These are phyloP conservation scores for Mus caroli DNA, from an alignment of 2,797 vertebrate species.

Conservation along the genomic window DNA sequence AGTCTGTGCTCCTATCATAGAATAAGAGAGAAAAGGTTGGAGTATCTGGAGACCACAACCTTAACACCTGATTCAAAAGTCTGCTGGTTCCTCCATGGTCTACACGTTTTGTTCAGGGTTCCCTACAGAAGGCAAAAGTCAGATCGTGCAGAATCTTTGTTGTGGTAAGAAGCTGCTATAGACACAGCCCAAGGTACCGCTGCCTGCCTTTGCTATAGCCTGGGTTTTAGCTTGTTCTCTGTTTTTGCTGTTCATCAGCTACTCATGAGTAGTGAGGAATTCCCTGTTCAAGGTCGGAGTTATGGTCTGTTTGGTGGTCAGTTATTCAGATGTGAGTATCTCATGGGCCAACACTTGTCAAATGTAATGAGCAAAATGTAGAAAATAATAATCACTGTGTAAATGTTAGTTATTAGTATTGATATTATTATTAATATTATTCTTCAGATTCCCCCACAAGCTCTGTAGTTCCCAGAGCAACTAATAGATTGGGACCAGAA, in stretches of 20 bases:
- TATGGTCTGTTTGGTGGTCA: background rate
- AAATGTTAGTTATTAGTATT: conserved; percentile 11
- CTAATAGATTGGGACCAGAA: background rate
- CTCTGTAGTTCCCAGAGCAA: conserved; percentile 19
- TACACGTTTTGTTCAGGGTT: background rate
- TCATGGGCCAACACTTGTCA: conserved; percentile 24
- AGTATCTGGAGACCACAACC: background rate
- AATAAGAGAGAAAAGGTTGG: background rate
- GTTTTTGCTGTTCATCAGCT: background rate
- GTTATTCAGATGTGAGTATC: background rate
- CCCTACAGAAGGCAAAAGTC: background rate
- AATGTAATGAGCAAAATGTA: background rate
- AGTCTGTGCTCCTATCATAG: background rate
- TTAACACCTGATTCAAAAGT: background rate
- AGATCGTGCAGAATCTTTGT: background rate
- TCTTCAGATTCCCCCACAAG: background rate
- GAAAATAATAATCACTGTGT: background rate
- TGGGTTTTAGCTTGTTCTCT: background rate
- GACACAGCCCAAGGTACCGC: background rate
- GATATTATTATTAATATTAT: conserved; percentile 4
- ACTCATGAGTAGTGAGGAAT: background rate
- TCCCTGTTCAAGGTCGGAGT: too few relatives aligned
- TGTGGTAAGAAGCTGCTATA: background rate
- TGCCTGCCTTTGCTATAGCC: background rate
- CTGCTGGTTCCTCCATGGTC: background rate